These are phyloP conservation scores for Chorisops tibialis DNA, from an alignment of 2,888 invertebrate species.

Conservation along the genomic window DNA sequence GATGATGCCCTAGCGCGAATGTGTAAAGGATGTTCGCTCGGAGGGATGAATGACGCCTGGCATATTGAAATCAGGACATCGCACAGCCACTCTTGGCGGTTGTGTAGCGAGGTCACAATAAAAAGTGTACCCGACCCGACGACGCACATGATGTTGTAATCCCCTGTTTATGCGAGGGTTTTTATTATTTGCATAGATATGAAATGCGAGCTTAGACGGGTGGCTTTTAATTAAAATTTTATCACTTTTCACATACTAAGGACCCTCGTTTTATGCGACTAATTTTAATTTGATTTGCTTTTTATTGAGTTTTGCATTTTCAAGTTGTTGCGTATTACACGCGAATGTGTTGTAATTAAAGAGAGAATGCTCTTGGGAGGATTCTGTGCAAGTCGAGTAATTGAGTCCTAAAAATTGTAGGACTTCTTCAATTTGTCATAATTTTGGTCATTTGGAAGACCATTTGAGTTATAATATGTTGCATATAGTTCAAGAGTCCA, in stretches of 20 bases:
- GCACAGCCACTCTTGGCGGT: constrained; percentile 21
- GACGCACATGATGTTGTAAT: constrained; percentile 22
- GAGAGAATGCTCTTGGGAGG: too few species aligned
- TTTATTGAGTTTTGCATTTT: constrained; percentile 6
- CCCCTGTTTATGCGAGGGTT: constrained; percentile 30
- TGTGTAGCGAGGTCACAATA: constrained; percentile 22
- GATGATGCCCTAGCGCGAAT: not conserved
- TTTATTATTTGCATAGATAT: constrained; percentile 35
- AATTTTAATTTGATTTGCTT: constrained; percentile 28
- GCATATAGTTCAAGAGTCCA: too few species aligned
- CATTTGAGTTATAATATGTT: too few species aligned
- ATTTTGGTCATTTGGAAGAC: too few species aligned
- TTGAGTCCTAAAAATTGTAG: too few species aligned
- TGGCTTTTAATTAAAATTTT: constrained; percentile 34
- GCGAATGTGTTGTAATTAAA: too few species aligned
- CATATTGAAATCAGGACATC: constrained; percentile 32
- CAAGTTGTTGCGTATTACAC: too few species aligned
- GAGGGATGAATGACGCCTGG: constrained; percentile 26
- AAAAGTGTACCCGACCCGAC: constrained; percentile 8
- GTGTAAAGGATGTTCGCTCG: constrained; percentile 12
- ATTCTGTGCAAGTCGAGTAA: too few species aligned
- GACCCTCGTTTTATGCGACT: constrained; percentile 27
- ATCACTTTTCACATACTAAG: constrained; percentile 32
- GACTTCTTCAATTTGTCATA: too few species aligned
- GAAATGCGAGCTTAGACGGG: constrained; percentile 19